Conservation (phyloP, 2,113 vertebrate species). For the Tychaedon coryphoeus region DNA sequence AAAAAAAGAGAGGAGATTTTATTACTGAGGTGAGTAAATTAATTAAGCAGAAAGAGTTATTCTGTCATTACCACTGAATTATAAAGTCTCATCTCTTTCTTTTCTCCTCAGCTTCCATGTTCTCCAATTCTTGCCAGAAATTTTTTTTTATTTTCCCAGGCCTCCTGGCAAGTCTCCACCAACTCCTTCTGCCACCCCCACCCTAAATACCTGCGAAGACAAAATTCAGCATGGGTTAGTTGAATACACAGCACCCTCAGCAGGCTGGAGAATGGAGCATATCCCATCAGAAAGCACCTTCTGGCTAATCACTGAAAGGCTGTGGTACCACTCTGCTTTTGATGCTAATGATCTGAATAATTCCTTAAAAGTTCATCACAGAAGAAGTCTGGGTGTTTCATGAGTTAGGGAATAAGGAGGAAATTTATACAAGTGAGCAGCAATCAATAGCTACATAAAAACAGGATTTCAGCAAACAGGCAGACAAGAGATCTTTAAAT, state of each 20-base stretch:
- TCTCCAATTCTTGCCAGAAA: background rate
- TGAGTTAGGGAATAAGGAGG: background rate
- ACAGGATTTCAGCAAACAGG: background rate
- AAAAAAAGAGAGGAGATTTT: background rate
- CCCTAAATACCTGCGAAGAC: background rate
- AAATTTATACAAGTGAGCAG: background rate
- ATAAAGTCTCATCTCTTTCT: background rate
- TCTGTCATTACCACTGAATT: background rate
- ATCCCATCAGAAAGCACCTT: background rate
- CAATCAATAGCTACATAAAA: background rate
- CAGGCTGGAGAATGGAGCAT: background rate
- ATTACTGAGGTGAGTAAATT: background rate
- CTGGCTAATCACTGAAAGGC: background rate
- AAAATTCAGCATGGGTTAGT: background rate
- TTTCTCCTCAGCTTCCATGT: background rate
- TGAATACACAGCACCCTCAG: constrained; percentile 30
- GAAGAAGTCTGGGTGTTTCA: background rate
- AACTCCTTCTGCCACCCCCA: background rate
- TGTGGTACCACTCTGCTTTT: background rate
- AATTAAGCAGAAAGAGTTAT: background rate
- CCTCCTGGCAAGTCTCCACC: background rate
- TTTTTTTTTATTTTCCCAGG: background rate
- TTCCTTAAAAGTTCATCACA: background rate
- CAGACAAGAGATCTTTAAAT: background rate
- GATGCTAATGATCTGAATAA: background rate